Base-by-base conservation (phyloP, 2,888 invertebrate species). In the Mythimna loreyi region DNA sequence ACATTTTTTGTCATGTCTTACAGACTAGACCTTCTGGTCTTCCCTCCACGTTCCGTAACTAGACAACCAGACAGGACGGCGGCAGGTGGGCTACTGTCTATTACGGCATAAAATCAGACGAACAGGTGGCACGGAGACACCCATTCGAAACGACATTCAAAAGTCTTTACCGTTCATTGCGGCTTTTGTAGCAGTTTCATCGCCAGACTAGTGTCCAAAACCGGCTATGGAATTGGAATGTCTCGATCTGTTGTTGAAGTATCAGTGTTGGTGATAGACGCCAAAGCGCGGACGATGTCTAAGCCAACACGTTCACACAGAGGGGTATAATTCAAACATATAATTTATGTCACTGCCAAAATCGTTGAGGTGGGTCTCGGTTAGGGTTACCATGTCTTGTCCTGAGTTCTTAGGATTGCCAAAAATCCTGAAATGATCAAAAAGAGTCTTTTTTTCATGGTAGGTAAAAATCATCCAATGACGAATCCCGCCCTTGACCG, bases 1-100 rank as follows among this genome's bases (percentile, higher is more conserved):
- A 19, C 2, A 19, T 52, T 3, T 28, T 4, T n/a, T 45, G 16
- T 1, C 7, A 8, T 7, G 2, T 72, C 21, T 28, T 13, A 19
- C 9, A 1, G 2, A 53, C 5, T 61, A 23, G 8, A 50, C 9
- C 40, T 77, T 65, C 78, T 81, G 64, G n/a, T 1, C 1, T 19
- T 1, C 19, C 2, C 7, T 55, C 9, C 13, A 19, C 28, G 2
- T 8, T 13, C 16, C 0, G 11, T 61, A 36, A 70, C 67, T 50
- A 67, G 67, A 50, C 52, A 33, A 58, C 57, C 28, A 84, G 79
- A 82, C 84, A 67, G 43, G 23, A 45, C 43, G 84, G 82, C 84
- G 82, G 82, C 82, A 82, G 82, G 84, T 82, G 82, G 49, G 23
- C 43, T 21, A 57, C 71, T 81, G 84, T 72, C 65, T 71, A 6